Base-by-base conservation (phyloP, 2,888 invertebrate species). In the Ophion ventricosus region DNA sequence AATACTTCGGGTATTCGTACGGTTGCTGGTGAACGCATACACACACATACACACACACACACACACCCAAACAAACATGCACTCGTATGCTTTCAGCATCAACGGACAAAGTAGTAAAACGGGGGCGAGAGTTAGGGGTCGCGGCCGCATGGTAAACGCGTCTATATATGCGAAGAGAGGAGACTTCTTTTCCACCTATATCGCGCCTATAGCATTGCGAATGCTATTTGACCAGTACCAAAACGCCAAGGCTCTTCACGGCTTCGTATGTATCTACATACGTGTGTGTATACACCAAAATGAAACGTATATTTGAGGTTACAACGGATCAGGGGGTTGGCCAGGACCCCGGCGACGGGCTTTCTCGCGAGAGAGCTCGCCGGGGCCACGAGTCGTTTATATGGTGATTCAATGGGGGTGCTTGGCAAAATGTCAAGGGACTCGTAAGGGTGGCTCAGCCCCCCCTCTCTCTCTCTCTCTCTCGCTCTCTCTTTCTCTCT, bases 371-470 rank as follows among this genome's bases (percentile, higher is more conserved):
- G 73, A 66, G 78, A 81, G 76, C 77, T 75, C 56, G 73, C 40
- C 82, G 82, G 88, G 87, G 87, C 87, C 88, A 86, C 87, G 88
- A 90, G 90, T 91, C 91, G 91, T 91, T 91, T 91, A 91, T 91
- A 91, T 91, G 91, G 91, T 91, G 91, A 91, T 91, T 91, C 90
- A 86, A 90, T 89, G 90, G 90, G 89, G 90, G 88, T 88, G 91
- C 89, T 91, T 91, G 91, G 91, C 91, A 90, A 90, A 91, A 91
- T 90, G 90, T 91, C 91, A 91, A 91, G 91, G 91, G 91, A 90
- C 88, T 90, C 89, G 90, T 89, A 90, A 90, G 90, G 89, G 87
- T 86, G 87, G 84, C 61, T 69, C 76, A 63, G 54, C 26, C 40
- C 11, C 59, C 59, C 56, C 57, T 35, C 59, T 20, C 61, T 49